Conservation (phyloP, 2,888 invertebrate genomes). For the Melieria picta region DNA sequence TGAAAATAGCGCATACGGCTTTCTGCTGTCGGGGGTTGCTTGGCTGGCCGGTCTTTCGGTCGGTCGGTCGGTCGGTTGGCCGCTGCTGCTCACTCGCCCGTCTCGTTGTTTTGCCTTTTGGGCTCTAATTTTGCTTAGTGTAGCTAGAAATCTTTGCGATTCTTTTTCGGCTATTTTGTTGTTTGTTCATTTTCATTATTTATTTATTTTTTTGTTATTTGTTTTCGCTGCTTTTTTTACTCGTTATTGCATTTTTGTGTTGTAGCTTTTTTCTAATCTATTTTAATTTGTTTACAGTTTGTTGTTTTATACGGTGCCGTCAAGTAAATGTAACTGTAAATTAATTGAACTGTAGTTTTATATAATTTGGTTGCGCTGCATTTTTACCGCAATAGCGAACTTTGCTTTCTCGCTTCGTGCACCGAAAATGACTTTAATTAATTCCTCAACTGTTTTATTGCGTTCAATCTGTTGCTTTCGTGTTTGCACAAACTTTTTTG, state of each 20-base stretch:
- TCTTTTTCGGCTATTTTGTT: neutral
- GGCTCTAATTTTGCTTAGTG: too few relatives aligned
- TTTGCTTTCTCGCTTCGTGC: too few relatives aligned
- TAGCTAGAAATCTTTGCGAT: too few relatives aligned
- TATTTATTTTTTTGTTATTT: neutral
- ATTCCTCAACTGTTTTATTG: too few relatives aligned
- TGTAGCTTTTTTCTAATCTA: neutral
- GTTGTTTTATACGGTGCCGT: too few relatives aligned
- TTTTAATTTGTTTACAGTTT: neutral
- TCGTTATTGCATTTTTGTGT: neutral
- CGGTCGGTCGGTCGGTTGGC: neutral
- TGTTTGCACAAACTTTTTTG: neutral
- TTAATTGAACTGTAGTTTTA: too few relatives aligned
- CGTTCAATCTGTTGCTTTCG: too few relatives aligned
- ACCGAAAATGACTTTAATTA: too few relatives aligned
- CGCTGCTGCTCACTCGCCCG: neutral
- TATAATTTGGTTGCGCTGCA: too few relatives aligned
- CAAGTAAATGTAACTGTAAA: too few relatives aligned
- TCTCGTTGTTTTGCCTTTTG: neutral
- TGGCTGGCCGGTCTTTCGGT: neutral
- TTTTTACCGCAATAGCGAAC: too few relatives aligned
- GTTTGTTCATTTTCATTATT: neutral
- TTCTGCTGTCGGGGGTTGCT: conserved; percentile 2
- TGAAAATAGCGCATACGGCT: neutral
- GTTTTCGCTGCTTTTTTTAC: neutral